These are phyloP conservation scores for Ptycholaimellus sp. DNA, from an alignment of 2,888 invertebrate genomes.

Conservation along the genomic window DNA sequence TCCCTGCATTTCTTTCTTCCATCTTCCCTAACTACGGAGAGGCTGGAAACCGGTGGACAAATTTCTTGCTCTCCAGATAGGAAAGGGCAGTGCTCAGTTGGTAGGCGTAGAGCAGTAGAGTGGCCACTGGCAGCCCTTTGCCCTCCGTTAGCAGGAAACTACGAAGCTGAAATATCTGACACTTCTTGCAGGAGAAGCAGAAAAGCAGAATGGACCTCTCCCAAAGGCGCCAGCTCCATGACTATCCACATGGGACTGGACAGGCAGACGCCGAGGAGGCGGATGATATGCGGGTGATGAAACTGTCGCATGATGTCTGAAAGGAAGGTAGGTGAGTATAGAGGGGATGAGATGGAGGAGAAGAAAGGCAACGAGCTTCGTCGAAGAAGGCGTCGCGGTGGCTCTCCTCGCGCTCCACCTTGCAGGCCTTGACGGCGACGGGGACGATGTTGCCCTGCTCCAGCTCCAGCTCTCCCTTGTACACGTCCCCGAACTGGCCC, in stretches of 20 bases:
- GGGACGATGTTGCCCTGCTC: conserved; percentile 41
- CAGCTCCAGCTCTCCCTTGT: conserved; percentile 41
- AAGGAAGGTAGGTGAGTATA: conserved; percentile 9
- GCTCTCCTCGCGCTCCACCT: conserved; percentile 56
- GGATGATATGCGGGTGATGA: conserved; percentile 89
- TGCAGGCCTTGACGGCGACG: conserved; percentile 93
- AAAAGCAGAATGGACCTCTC: too few species aligned
- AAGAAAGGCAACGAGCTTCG: conserved; percentile 47
- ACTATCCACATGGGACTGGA: conserved; percentile 86
- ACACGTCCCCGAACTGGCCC: conserved; percentile 94
- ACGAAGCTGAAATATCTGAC: conserved; percentile 37
- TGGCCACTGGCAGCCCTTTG: conserved; percentile 50
- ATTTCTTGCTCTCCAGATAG: conserved; percentile 71
- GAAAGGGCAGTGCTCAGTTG: conserved; percentile 57
- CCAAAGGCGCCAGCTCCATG: conserved; percentile 83
- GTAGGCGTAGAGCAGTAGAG: conserved; percentile 63
- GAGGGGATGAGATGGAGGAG: not conserved
- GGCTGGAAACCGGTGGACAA: too few species aligned
- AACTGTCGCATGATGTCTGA: conserved; percentile 96
- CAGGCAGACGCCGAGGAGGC: conserved; percentile 78
- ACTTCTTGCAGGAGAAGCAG: too few species aligned
- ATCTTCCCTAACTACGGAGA: too few species aligned
- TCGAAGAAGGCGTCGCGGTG: conserved; percentile 85
- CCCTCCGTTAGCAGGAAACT: conserved; percentile 80
- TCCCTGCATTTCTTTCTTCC: conserved; percentile 43